A percentile compares a stretch with the other conserved stretches of the same genome.
These are phyloP conservation scores for Tyto alba DNA, from an alignment of 2,113 vertebrate species.

Conservation along the genomic window DNA sequence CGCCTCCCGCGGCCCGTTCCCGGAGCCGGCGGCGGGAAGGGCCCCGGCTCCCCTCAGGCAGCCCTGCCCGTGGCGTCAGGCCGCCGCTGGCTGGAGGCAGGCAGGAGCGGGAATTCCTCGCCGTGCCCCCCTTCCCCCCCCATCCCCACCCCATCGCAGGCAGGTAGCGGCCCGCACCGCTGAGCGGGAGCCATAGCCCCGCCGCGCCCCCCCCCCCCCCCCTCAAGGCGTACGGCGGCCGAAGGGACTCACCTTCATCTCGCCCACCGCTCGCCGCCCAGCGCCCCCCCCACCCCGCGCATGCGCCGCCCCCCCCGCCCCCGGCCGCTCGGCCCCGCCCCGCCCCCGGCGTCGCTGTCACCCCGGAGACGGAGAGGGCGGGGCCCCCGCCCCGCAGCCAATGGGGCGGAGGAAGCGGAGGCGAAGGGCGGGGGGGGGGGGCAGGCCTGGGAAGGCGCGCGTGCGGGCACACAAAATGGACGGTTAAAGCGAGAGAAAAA, in stretches of 20 bases:
- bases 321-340: not conserved
- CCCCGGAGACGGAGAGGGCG: not conserved
- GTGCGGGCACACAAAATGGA: fast-evolving
- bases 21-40: too few species aligned
- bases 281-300: not conserved
- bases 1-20: not conserved
- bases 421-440: too few species aligned
- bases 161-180: too few species aligned
- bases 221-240: not conserved
- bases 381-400: too few species aligned
- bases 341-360: not conserved
- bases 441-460: not conserved
- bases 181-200: too few species aligned
- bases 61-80: fast-evolving
- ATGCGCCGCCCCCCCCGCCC: not conserved
- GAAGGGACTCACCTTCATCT: conserved; percentile 35
- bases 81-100: not conserved
- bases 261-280: not conserved
- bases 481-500: not conserved
- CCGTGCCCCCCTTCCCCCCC: not conserved
- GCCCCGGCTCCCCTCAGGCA: too few species aligned
- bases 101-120: not conserved
- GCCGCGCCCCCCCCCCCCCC: fast-evolving
- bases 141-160: too few species aligned
- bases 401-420: too few species aligned